Conservation (phyloP, 2,888 invertebrate genomes). For the Lapara coniferarum region DNA sequence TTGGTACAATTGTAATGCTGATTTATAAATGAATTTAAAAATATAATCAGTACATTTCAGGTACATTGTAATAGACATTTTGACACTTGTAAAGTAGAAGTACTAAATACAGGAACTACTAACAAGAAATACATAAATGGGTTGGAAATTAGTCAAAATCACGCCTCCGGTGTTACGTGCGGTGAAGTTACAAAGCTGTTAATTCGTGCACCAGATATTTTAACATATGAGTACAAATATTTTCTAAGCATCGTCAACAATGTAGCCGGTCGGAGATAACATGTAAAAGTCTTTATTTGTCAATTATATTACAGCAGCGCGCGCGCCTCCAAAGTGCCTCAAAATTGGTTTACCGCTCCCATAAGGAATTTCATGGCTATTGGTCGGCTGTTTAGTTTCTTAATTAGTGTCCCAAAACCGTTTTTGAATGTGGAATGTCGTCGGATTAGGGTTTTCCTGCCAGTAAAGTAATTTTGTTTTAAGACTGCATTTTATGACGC, state of each 20-base stretch:
- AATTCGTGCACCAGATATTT: conserved; percentile 46
- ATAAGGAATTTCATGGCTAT: conserved; percentile 80
- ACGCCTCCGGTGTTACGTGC: conserved; percentile 25
- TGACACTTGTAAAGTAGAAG: too few relatives aligned
- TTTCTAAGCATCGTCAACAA: conserved; percentile 58
- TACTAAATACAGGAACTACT: too few relatives aligned
- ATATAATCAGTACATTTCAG: too few relatives aligned
- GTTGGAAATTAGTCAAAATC: conserved; percentile 1
- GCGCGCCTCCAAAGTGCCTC: conserved; percentile 67
- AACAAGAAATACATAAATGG: not conserved
- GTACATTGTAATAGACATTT: too few relatives aligned
- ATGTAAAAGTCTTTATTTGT: conserved; percentile 69
- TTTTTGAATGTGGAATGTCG: conserved; percentile 61
- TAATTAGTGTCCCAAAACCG: conserved; percentile 70
- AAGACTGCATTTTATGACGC: conserved; percentile 58
- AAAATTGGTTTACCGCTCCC: conserved; percentile 75
- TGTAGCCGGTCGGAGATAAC: conserved; percentile 50
- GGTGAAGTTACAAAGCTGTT: conserved; percentile 34
- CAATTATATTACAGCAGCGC: conserved; percentile 68
- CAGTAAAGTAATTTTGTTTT: conserved; percentile 60
- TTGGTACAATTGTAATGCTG: too few relatives aligned
- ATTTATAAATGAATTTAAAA: too few relatives aligned
- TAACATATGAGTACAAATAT: conserved; percentile 50
- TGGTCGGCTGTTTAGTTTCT: conserved; percentile 71
- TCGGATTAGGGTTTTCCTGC: conserved; percentile 60